These are phyloP conservation scores for Gallinago paraguaiae DNA, from an alignment of 2,113 vertebrate genomes.

Conservation along the genomic window DNA sequence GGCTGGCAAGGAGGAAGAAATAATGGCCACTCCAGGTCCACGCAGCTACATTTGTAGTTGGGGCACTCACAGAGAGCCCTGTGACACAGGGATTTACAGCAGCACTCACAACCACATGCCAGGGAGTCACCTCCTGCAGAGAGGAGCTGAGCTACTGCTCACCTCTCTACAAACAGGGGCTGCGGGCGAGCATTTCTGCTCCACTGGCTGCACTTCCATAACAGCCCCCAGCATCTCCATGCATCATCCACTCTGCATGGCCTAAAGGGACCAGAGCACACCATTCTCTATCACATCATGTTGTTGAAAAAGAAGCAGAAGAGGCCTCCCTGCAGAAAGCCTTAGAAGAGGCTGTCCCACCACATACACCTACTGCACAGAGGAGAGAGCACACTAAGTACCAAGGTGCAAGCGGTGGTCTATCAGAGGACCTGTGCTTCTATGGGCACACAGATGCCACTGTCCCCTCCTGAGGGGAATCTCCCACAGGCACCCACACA, in stretches of 20 bases:
- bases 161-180: neutral
- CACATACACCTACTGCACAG: fast-evolving
- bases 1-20: neutral
- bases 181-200: neutral
- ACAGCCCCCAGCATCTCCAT: neutral
- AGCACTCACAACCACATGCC: fast-evolving
- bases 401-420: neutral
- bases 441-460: neutral
- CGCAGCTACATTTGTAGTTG: fast-evolving
- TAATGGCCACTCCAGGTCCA: neutral
- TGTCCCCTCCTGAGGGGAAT: neutral
- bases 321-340: fast-evolving
- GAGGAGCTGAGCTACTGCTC: neutral
- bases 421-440: neutral
- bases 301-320: neutral
- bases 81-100: neutral
- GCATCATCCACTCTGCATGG: neutral
- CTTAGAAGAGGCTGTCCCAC: neutral
- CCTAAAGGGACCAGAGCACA: fast-evolving
- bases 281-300: fast-evolving
- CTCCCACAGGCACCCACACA: neutral
- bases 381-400: fast-evolving
- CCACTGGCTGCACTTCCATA: neutral
- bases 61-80: neutral
- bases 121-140: neutral